phyloP scores from a whole-genome alignment of 2,797 vertebrate genomes.

The Sebastiscus tertius region DNA sequence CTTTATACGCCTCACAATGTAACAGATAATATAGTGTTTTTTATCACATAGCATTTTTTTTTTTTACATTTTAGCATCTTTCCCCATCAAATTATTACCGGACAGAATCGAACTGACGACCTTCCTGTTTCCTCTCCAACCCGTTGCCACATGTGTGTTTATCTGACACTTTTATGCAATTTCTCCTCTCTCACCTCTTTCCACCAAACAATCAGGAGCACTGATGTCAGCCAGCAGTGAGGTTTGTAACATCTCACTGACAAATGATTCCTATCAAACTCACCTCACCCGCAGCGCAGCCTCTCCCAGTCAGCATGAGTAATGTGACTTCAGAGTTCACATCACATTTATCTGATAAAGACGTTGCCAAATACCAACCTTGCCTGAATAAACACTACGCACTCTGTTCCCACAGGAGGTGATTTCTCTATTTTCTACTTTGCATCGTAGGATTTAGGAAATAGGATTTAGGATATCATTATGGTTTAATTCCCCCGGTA shows the following conservation, averaged over 20 bases:
- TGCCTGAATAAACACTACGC: constrained; percentile 10
- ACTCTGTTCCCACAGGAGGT: constrained; percentile 26
- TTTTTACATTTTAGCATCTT: background rate
- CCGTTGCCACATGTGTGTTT: constrained; percentile 21
- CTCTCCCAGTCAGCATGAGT: constrained; percentile 24
- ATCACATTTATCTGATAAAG: constrained; percentile 47
- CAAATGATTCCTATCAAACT: constrained; percentile 21
- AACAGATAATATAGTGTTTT: background rate
- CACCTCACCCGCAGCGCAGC: background rate
- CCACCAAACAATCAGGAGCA: constrained; percentile 8
- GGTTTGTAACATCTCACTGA: constrained; percentile 35
- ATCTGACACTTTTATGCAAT: background rate
- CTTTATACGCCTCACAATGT: background rate
- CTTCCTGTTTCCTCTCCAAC: constrained; percentile 26
- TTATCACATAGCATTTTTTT: background rate
- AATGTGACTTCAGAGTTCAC: constrained; percentile 13
- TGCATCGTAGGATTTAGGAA: background rate
- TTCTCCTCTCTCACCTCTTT: background rate
- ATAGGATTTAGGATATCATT: background rate
- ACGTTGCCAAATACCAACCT: constrained; percentile 25
- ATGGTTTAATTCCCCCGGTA: background rate
- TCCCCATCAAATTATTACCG: background rate
- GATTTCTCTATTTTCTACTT: background rate
- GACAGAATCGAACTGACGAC: background rate
- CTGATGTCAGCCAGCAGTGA: constrained; percentile 5